Conservation (phyloP, 2,888 invertebrate species). For the Agrenia bidenticulata region DNA sequence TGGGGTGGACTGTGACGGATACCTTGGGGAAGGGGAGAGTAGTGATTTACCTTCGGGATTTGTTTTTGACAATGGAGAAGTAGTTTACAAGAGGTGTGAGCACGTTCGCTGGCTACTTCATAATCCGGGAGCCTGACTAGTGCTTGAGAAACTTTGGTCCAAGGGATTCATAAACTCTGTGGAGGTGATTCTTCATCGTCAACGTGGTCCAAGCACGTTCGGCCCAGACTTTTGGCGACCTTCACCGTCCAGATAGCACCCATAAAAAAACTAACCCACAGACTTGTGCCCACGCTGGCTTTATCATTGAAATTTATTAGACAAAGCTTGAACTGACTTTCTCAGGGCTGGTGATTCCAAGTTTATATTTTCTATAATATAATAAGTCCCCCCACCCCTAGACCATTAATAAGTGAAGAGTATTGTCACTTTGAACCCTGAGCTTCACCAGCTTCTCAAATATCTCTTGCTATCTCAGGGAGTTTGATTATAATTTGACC, state of each 20-base stretch:
- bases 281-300: no score
- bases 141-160: constrained; percentile 14
- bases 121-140: constrained; percentile 52
- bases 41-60: constrained; percentile 17
- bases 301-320: no score
- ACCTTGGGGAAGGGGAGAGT: neutral
- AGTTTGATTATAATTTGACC: no score
- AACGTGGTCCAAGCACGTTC: constrained; percentile 36
- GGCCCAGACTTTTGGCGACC: constrained; percentile 51
- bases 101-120: constrained; percentile 46
- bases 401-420: no score
- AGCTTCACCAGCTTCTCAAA: no score
- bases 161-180: neutral
- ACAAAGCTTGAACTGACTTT: no score
- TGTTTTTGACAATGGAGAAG: constrained; percentile 22
- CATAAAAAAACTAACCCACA: neutral
- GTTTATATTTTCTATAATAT: no score
- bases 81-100: constrained; percentile 26
- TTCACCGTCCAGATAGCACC: constrained; percentile 49
- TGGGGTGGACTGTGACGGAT: constrained; percentile 3
- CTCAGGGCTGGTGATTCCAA: no score
- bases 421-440: no score
- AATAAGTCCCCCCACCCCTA: no score
- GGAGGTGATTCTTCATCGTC: constrained; percentile 27
- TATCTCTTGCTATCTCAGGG: no score